Conservation (phyloP, 2,888 invertebrate species). For the Gibbula magus region DNA sequence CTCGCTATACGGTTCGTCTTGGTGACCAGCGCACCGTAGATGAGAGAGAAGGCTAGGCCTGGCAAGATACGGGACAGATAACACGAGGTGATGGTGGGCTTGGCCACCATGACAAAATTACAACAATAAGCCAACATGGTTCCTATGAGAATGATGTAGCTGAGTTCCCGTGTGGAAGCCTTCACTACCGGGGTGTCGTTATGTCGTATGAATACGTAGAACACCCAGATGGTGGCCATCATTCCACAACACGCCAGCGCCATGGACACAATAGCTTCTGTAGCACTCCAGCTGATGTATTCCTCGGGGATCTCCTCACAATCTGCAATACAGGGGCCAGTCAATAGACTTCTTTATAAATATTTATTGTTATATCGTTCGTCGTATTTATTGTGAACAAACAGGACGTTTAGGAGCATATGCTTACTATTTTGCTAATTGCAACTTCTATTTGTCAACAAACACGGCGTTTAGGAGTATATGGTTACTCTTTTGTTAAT, state of each 20-base stretch:
- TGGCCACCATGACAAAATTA: constrained; percentile 91
- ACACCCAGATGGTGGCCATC: constrained; percentile 83
- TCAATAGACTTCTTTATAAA: neutral
- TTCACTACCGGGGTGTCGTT: constrained; percentile 95
- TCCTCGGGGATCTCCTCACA: constrained; percentile 81
- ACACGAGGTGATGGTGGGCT: constrained; percentile 86
- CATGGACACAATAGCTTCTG: constrained; percentile 81
- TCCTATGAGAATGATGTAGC: constrained; percentile 86
- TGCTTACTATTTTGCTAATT: too few species aligned
- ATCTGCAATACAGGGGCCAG: constrained; percentile 73
- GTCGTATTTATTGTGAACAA: too few species aligned
- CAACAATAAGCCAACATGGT: constrained; percentile 76
- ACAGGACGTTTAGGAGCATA: too few species aligned
- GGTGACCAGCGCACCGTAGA: constrained; percentile 96
- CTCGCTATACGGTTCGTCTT: constrained; percentile 98
- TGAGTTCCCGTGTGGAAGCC: constrained; percentile 86
- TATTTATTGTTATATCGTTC: neutral
- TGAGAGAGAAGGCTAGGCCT: constrained; percentile 96
- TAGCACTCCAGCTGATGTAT: constrained; percentile 81
- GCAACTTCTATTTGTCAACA: neutral
- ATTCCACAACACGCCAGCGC: constrained; percentile 89
- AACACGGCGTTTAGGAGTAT: neutral
- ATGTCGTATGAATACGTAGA: constrained; percentile 87
- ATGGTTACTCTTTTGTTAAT: too few species aligned
- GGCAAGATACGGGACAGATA: constrained; percentile 93